Base-by-base conservation (phyloP, 2,888 invertebrate genomes). In the Polyommatus iphigenia region DNA sequence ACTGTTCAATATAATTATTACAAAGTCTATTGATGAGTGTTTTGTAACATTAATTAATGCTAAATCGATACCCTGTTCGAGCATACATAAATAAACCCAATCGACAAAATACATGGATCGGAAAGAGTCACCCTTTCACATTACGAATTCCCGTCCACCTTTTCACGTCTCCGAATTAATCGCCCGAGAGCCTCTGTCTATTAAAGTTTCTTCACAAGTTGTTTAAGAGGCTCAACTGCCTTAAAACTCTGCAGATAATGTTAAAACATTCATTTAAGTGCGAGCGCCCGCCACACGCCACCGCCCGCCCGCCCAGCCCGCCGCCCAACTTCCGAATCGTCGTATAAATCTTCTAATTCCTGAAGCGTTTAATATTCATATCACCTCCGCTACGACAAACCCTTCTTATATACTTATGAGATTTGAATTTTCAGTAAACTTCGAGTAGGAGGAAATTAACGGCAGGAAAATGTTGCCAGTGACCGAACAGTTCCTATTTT, bases 281-380 rank as follows among this genome's bases (percentile, higher is more conserved):
- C 89, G 87, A 86, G 84, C 83, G 85, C 84, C 84, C 86, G 84
- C 62, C 59, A 2, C n/a, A 6, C 29, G 13, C 20, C 15, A 6
- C 18, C 67, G 85, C 84, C 84, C 67, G 85, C 84, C 84, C 86
- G 84, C 62, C 62, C 15, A 15, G 36, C 36, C 29, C 67, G 85
- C 84, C 86, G 84, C 85, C 88, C 84, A 91, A 92, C 88, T 93
- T 93, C 85, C 85, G 85, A 91, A 91, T 92, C 86, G 91, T 87
- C 89, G 90, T 88, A 91, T 94, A 93, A 94, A 93, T 94, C 93
- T 91, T 87, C 87, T 91, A 92, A 93, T 93, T 92, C 93, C 89
- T 91, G 86, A 86, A 89, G 86, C 89, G 90, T 91, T 94, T 94
- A 94, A 93, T 94, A 94, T 94, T 94, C 94, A 94, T 93, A 93